These are phyloP conservation scores for Ophonus ardosiacus DNA, from an alignment of 2,888 invertebrate genomes.

Conservation along the genomic window DNA sequence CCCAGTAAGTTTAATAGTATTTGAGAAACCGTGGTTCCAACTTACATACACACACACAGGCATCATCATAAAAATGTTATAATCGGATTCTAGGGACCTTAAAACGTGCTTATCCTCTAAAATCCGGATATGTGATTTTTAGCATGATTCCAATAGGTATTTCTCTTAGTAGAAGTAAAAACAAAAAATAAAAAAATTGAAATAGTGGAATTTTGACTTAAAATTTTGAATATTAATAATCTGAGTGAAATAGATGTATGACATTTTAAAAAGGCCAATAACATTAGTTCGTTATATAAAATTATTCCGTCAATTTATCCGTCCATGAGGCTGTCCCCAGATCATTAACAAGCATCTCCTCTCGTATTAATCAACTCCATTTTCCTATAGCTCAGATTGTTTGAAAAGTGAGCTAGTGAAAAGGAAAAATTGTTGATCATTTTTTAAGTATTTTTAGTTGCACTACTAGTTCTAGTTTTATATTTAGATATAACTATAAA, in stretches of 20 bases:
- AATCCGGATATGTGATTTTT: no score
- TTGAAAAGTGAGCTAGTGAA: conserved; percentile 54
- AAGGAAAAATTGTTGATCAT: conserved; percentile 59
- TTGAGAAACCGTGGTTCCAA: no score
- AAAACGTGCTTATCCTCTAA: no score
- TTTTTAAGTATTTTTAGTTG: conserved; percentile 61
- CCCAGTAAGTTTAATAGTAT: no score
- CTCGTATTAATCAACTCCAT: conserved; percentile 39
- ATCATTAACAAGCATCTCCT: conserved; percentile 51
- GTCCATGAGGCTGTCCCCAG: conserved; percentile 5
- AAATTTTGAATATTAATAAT: not conserved
- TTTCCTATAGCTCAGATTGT: conserved; percentile 26
- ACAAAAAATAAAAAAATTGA: not conserved
- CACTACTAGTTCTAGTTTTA: conserved; percentile 54
- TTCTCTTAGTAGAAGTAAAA: no score
- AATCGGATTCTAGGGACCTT: no score
- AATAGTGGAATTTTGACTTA: not conserved
- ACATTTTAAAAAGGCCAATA: not conserved
- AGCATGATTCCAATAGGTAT: no score
- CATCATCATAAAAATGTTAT: no score
- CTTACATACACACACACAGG: no score
- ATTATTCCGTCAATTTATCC: conserved; percentile 38
- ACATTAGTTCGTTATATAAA: conserved; percentile 19
- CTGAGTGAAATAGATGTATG: conserved; percentile 1
- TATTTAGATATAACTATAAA: conserved; percentile 60